A percentile compares a stretch with the other conserved stretches of the same genome.
phyloP scores from a whole-genome alignment of 2,888 invertebrate species.

The Acanthacorydalis orientalis region DNA sequence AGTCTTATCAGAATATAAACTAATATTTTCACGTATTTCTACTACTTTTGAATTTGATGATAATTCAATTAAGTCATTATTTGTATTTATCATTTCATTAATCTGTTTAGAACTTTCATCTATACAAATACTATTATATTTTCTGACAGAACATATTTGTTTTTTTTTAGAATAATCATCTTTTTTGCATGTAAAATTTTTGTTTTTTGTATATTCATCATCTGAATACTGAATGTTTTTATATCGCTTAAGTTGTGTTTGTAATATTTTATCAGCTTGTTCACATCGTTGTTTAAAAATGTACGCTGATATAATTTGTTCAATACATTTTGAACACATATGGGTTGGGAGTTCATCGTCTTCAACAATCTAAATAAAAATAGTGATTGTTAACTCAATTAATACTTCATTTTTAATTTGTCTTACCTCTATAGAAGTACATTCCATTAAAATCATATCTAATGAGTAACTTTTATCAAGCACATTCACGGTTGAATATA shows the following conservation, averaged over 20 bases:
- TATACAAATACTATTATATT: neutral
- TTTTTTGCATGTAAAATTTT: too few relatives aligned
- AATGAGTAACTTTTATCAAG: neutral
- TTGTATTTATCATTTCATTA: neutral
- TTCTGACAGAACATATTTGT: too few relatives aligned
- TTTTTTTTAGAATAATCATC: too few relatives aligned
- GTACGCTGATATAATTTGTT: neutral
- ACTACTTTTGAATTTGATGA: neutral
- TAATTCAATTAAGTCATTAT: neutral
- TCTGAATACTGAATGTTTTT: too few relatives aligned
- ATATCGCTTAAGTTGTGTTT: too few relatives aligned
- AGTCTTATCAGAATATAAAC: too few relatives aligned
- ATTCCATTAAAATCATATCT: neutral
- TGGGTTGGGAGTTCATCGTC: constrained; percentile 1
- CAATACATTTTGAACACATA: constrained; percentile 2
- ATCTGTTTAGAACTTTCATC: neutral
- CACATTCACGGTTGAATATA: neutral
- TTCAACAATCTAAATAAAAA: constrained; percentile 1
- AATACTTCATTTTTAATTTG: neutral
- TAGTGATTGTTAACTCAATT: neutral
- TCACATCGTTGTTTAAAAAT: neutral
- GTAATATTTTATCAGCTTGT: neutral
- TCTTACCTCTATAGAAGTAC: constrained; percentile 1
- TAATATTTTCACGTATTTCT: neutral
- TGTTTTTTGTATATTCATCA: too few relatives aligned